These are phyloP conservation scores for Lepidurus couesii DNA, from an alignment of 1,140 invertebrate species.

Conservation along the genomic window DNA sequence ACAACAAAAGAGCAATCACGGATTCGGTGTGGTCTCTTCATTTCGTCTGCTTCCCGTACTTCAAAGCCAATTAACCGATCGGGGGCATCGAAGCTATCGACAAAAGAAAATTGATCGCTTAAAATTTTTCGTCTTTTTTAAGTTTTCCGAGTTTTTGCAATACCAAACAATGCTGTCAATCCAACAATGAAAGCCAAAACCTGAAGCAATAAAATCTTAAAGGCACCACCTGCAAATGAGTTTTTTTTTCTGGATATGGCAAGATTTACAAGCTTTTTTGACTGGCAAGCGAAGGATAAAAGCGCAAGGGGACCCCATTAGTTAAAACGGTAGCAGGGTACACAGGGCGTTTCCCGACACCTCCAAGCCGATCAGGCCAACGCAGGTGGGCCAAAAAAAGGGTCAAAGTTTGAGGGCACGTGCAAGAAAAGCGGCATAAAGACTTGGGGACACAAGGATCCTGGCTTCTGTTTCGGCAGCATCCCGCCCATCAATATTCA, in stretches of 20 bases:
- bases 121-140: too few species aligned
- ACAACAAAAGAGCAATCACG: conserved; percentile 4
- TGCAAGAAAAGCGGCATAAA: not conserved
- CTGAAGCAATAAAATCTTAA: too few species aligned
- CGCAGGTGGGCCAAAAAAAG: not conserved
- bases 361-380: not conserved
- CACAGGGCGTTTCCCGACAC: conserved; percentile 8
- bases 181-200: too few species aligned
- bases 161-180: too few species aligned
- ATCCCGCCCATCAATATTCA: not conserved
- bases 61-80: conserved; percentile 10
- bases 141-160: too few species aligned
- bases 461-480: not conserved
- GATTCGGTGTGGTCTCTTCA: not conserved
- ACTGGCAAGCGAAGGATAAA: not conserved
- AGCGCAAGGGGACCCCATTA: not conserved
- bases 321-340: conserved; percentile 6
- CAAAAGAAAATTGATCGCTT: too few species aligned
- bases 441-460: not conserved
- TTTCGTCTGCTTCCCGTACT: not conserved
- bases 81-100: not conserved
- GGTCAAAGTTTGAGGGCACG: not conserved
- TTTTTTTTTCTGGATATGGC: not conserved
- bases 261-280: not conserved
- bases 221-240: not conserved